A percentile compares a stretch with the other conserved stretches of the same genome.
phyloP scores from a whole-genome alignment of 1,140 invertebrate species.

The Euglossa dilemma region DNA sequence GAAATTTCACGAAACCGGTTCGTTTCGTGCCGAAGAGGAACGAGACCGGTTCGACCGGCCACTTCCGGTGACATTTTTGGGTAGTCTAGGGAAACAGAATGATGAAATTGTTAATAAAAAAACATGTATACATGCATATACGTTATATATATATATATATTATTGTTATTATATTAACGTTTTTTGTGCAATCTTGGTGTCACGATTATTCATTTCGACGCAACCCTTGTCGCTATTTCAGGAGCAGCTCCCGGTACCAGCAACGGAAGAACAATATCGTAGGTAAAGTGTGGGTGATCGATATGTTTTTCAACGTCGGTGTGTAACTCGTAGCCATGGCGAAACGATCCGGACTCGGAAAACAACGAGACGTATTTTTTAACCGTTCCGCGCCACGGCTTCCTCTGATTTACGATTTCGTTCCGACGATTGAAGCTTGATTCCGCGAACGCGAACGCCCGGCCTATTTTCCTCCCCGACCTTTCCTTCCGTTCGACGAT shows the following conservation, averaged over 20 bases:
- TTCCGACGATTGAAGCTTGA: not conserved
- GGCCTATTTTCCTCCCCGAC: not conserved
- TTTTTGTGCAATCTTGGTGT: constrained; percentile 61
- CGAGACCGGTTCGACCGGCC: constrained; percentile 11
- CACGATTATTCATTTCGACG: constrained; percentile 21
- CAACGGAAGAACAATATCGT: no score
- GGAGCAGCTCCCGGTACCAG: not conserved
- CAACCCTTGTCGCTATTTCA: not conserved
- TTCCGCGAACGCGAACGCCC: not conserved
- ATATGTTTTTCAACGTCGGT: not conserved
- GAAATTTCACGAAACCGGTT: constrained; percentile 5
- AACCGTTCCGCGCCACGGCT: not conserved
- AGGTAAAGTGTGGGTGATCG: not conserved
- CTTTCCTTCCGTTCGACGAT: not conserved
- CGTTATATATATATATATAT: constrained; percentile 74
- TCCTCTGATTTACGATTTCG: not conserved
- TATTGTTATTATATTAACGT: constrained; percentile 77
- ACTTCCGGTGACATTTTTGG: constrained; percentile 64
- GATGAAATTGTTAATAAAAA: constrained; percentile 76
- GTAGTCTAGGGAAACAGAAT: constrained; percentile 67
- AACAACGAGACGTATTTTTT: not conserved
- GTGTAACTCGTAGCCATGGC: not conserved
- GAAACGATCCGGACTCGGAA: not conserved
- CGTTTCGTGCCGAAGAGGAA: not conserved
- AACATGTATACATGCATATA: constrained; percentile 75